Evolutionary conservation across 2,113 vertebrate species (phyloP), one percentile per base, ranked within the genome.

Genomic region (Channa maculata): DNA sequence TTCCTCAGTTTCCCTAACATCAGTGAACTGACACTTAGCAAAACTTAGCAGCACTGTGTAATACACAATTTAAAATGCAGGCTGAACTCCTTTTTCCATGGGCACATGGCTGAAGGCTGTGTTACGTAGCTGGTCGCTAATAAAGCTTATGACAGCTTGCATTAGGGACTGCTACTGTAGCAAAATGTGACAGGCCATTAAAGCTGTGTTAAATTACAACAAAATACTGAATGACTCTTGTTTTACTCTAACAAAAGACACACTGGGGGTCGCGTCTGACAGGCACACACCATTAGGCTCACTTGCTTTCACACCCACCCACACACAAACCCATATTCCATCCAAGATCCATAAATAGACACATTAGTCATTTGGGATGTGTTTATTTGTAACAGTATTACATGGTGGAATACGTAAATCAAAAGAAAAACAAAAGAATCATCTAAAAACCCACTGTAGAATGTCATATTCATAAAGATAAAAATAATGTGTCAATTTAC

Each of bases 301-400:
- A 36, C 45, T 55, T 70, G 39, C 41, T 45, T 44, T 38, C 12
- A 24, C 12, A 64, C 61, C 53, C 54, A 54, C 41, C 59, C 39
- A 65, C 61, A 57, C 58, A 61, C 38, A 66, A 57, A 55, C 8
- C 24, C 58, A 75, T 11, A 79, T 44, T 13, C 72, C 15, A 61
- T 48, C 4, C 45, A 39, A 66, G 15, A 51, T 39, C 37, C 64
- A 83, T 10, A 62, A 71, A 55, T 0, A 75, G 15, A 63, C 48
- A 6, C 34, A 58, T 34, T 37, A 59, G 76, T 89, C 84, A 93
- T 95, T 95, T 88, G 93, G 93, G 94, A 96, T 92, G 94, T 96
- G 97, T 98, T 98, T 98, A 98, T 98, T 98, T 94, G 92, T 94
- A 97, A 97, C 95, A 96, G 94, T 96, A 97, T 95, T 97, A 99